Conservation (phyloP, 2,113 vertebrate genomes). For the Syrmaticus mikado region DNA sequence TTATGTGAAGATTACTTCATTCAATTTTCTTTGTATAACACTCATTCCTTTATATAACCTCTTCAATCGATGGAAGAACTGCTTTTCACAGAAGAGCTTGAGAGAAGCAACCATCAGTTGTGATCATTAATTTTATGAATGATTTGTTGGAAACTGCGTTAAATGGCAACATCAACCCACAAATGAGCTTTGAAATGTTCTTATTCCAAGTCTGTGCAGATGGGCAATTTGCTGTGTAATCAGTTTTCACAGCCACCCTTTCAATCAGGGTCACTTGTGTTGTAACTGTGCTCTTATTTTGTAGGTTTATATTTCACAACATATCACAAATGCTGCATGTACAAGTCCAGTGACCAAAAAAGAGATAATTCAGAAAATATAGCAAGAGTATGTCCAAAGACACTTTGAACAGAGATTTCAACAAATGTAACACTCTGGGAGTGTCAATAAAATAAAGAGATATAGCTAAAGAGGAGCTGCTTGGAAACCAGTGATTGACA, state of each 20-base stretch:
- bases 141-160: slow-evolving; percentile 51
- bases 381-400: neutral
- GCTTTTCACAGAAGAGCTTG: slow-evolving; percentile 16
- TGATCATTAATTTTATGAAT: slow-evolving; percentile 47
- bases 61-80: neutral
- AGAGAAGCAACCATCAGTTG: slow-evolving; percentile 22
- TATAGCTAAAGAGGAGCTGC: neutral
- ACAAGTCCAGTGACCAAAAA: neutral
- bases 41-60: neutral
- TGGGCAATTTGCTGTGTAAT: slow-evolving; percentile 49
- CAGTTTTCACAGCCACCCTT: slow-evolving; percentile 35
- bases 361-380: neutral
- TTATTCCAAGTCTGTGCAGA: slow-evolving; percentile 7
- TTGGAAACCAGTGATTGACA: neutral
- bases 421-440: neutral
- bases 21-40: neutral
- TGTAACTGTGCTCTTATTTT: neutral
- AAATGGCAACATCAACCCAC: slow-evolving; percentile 37
- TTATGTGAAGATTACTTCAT: neutral
- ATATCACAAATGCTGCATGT: neutral
- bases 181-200: slow-evolving; percentile 51
- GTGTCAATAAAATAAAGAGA: neutral
- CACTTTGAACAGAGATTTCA: neutral
- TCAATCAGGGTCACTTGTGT: slow-evolving; percentile 36
- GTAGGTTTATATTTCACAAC: slow-evolving; percentile 15